These are phyloP conservation scores for Arge pagana DNA, from an alignment of 2,888 invertebrate genomes.

Conservation along the genomic window DNA sequence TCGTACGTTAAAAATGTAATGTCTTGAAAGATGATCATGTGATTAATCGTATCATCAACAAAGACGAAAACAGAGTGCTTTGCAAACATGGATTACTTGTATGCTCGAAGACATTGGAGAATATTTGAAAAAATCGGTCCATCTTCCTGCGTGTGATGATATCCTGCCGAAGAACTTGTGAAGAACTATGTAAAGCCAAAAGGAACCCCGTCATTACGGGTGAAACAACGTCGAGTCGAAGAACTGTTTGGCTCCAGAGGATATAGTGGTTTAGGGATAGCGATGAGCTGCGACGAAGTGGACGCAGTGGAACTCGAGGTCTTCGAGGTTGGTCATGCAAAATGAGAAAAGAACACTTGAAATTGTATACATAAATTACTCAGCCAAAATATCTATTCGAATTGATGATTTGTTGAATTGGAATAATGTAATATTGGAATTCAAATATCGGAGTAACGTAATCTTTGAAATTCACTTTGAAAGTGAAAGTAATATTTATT, in stretches of 20 bases:
- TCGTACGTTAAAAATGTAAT: no score
- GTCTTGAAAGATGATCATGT: no score
- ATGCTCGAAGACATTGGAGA: neutral
- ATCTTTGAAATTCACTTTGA: no score
- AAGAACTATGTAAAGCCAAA: slow-evolving; percentile 43
- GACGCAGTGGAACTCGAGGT: slow-evolving; percentile 57
- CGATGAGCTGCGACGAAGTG: slow-evolving; percentile 53
- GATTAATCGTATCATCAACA: no score
- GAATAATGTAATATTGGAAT: no score
- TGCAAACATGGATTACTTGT: neutral
- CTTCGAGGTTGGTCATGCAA: slow-evolving; percentile 58
- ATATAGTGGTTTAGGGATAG: slow-evolving; percentile 44
- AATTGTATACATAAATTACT: no score
- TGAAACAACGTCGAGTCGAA: slow-evolving; percentile 43
- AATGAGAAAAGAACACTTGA: no score
- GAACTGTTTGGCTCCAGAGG: slow-evolving; percentile 48
- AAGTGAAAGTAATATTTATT: no score
- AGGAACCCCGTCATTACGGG: slow-evolving; percentile 41
- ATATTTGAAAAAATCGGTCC: neutral
- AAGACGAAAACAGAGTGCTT: neutral
- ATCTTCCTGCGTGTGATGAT: slow-evolving; percentile 3
- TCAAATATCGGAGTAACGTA: no score
- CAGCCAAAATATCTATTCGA: no score
- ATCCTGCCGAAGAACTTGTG: slow-evolving; percentile 4
- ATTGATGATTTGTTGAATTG: no score